Conservation (phyloP, 2,888 invertebrate genomes). For the Scelioninae gen. 1 region DNA sequence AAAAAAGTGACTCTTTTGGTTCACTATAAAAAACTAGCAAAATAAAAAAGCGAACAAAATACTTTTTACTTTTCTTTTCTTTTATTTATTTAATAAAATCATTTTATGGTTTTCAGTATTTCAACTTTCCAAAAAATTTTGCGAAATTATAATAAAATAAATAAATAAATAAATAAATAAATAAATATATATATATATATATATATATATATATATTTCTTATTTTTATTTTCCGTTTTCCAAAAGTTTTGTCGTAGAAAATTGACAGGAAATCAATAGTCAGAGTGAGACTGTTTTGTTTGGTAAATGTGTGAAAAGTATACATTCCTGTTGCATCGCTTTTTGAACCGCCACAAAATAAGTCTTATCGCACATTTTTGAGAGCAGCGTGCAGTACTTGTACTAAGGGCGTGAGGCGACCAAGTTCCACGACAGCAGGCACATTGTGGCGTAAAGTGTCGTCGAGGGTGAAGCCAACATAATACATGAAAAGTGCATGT, state of each 20-base stretch:
- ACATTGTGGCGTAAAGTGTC: constrained; percentile 63
- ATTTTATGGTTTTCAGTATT: too few relatives aligned
- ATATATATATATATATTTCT: too few relatives aligned
- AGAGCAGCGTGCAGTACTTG: constrained; percentile 42
- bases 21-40: too few relatives aligned
- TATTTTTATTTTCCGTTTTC: too few relatives aligned
- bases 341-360: constrained; percentile 45
- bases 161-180: too few relatives aligned
- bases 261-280: constrained; percentile 13
- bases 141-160: too few relatives aligned
- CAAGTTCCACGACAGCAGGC: constrained; percentile 64
- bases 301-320: constrained; percentile 45
- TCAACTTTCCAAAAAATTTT: too few relatives aligned
- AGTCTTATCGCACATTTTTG: constrained; percentile 61
- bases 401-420: constrained; percentile 53
- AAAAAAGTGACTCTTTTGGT: too few relatives aligned
- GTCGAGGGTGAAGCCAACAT: constrained; percentile 59
- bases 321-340: constrained; percentile 33
- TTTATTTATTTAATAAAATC: too few relatives aligned
- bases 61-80: too few relatives aligned
- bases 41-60: too few relatives aligned
- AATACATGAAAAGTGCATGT: constrained; percentile 58
- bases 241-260: not conserved
- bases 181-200: too few relatives aligned
- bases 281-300: constrained; percentile 16